phyloP scores from a whole-genome alignment of 2,797 vertebrate genomes.

The Intellagama lesueurii region DNA sequence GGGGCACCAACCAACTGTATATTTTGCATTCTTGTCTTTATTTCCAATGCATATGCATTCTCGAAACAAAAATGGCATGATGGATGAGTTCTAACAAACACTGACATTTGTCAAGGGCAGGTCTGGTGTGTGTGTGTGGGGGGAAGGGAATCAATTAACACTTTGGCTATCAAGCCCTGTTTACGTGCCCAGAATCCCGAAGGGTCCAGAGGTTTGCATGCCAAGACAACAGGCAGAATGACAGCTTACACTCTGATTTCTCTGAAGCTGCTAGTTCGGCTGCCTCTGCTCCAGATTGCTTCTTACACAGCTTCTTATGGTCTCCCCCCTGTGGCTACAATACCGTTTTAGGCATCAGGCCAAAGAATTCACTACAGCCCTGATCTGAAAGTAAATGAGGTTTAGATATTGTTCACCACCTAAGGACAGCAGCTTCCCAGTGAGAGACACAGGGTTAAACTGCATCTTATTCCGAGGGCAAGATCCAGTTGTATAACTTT shows the following conservation, averaged over 20 bases:
- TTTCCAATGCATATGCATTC: not conserved
- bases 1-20: not conserved
- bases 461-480: not conserved
- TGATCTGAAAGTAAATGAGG: not conserved
- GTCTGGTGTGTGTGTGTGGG: not conserved
- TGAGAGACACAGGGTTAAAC: not conserved
- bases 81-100: conserved; percentile 1
- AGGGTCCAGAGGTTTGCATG: not conserved
- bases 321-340: not conserved
- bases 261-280: not conserved
- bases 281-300: not conserved
- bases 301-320: accelerated
- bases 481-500: too few relatives aligned
- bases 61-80: not conserved
- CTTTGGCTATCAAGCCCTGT: not conserved
- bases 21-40: not conserved
- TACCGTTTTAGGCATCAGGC: not conserved
- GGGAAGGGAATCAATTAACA: not conserved
- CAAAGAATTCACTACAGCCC: not conserved
- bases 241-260: not conserved
- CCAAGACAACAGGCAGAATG: not conserved
- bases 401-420: not conserved
- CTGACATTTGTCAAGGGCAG: conserved; percentile 1
- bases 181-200: not conserved
- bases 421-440: not conserved